Conservation (phyloP, 2,113 vertebrate genomes). For the Gambusia holbrooki region DNA sequence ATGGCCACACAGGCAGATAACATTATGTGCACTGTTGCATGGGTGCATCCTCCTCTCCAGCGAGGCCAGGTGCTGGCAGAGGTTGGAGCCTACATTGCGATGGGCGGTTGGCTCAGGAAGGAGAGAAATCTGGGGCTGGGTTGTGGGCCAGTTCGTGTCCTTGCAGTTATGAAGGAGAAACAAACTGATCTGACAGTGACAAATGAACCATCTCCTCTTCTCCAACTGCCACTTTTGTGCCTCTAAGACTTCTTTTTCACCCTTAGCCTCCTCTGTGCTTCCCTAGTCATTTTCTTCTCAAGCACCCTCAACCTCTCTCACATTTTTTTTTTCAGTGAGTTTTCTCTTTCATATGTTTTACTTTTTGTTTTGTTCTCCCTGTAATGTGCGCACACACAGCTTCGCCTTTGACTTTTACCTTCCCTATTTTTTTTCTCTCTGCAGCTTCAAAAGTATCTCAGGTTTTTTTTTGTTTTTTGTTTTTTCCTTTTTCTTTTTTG, state of each 20-base stretch:
- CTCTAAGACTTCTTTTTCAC: constrained; percentile 57
- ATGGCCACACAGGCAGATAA: constrained; percentile 64
- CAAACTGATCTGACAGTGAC: constrained; percentile 82
- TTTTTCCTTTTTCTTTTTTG: not conserved
- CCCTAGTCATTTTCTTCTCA: constrained; percentile 53
- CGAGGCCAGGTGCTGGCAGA: constrained; percentile 68
- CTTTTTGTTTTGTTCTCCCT: constrained; percentile 44
- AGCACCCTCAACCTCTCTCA: constrained; percentile 50
- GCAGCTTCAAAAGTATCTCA: constrained; percentile 15
- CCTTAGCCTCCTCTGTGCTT: constrained; percentile 25
- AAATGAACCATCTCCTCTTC: constrained; percentile 77
- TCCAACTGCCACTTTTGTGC: constrained; percentile 71
- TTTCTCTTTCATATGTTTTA: constrained; percentile 46
- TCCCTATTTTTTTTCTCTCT: constrained; percentile 20
- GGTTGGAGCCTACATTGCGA: constrained; percentile 66
- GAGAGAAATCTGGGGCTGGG: constrained; percentile 44
- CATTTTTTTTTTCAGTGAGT: constrained; percentile 40
- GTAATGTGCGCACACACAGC: constrained; percentile 32
- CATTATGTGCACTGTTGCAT: constrained; percentile 58
- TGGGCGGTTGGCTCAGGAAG: constrained; percentile 63
- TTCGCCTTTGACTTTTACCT: constrained; percentile 31
- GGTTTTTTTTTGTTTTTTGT: constrained; percentile 14
- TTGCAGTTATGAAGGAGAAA: constrained; percentile 79
- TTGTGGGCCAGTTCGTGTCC: constrained; percentile 67
- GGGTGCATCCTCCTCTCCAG: constrained; percentile 51